Evolutionary conservation across 2,888 invertebrate species (phyloP).

Genomic region (Digitonthophagus gazella): DNA sequence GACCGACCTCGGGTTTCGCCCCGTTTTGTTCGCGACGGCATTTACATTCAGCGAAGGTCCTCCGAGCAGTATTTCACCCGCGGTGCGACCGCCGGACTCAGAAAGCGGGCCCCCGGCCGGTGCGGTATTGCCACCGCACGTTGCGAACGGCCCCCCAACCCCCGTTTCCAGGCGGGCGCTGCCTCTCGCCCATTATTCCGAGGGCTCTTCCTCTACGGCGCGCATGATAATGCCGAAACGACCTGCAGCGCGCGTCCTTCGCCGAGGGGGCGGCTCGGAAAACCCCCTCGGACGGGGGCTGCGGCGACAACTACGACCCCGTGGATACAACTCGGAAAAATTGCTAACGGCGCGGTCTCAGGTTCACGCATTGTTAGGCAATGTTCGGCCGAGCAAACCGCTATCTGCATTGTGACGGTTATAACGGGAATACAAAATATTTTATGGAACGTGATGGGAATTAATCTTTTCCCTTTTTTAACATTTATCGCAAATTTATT

Average conservation of each 20-base stretch:
- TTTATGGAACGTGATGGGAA: neutral
- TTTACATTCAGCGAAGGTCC: constrained; percentile 27
- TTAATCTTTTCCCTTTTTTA: neutral
- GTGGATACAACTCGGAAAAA: neutral
- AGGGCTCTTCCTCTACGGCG: neutral
- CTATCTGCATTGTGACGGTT: neutral
- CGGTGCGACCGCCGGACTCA: neutral
- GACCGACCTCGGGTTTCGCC: neutral
- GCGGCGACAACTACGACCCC: neutral
- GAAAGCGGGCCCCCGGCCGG: neutral
- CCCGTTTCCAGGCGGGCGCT: neutral
- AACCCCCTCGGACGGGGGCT: neutral
- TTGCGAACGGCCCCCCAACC: too few species aligned
- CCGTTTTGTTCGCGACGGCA: constrained; percentile 19
- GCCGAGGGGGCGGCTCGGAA: neutral
- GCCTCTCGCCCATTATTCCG: neutral
- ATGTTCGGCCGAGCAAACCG: neutral
- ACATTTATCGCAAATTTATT: too few species aligned
- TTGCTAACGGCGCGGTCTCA: neutral
- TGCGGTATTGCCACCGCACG: neutral
- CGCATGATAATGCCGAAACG: neutral
- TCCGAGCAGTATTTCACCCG: constrained; percentile 29
- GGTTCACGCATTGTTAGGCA: neutral
- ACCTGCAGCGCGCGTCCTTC: too few species aligned
- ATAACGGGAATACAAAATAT: neutral